Base-by-base conservation (phyloP, 2,888 invertebrate species). In the Lagria hirta region DNA sequence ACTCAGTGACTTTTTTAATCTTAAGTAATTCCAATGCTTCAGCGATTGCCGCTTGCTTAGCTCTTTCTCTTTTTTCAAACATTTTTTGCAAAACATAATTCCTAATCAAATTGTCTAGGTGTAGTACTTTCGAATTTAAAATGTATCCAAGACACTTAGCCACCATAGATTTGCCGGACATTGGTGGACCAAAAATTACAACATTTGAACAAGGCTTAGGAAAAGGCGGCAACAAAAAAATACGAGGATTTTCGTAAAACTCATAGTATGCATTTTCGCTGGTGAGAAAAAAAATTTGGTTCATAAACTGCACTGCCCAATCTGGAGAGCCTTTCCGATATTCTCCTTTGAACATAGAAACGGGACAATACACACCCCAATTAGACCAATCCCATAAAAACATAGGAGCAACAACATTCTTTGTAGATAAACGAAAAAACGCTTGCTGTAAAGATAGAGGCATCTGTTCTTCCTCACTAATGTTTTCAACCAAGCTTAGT, bases 211-310 rank as follows among this genome's bases (percentile, higher is more conserved):
- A 74, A 4, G 80, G 76, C 59, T 75, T 76, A 8, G 84, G 78
- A 68, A 74, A 76, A 21, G 77, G 70, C 3, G 79, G 64, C 43
- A 78, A 65, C 7, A 84, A 65, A 65, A 74, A 85, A 1, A 78
- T 76, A 10, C 80, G 70, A 4, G 84, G 84, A 65, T 84, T 83
- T 58, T 71, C 72, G 49, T 74, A 71, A 64, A 85, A 85, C 26
- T 68, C 62, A 28, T 75, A 60, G 60, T 75, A 72, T 17, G 76
- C 71, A 17, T 76, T 69, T 29, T 73, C 61, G 13, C 79, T 75
- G 11, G 79, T 74, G 28, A 82, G 61, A 29, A 83, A 73, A 60
- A 76, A 84, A 2, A 84, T 71, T 58, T 79, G 77, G 62, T 80
- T 80, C 62, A 82, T 74, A 55, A 82, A 82, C 18, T 73, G 70